These are phyloP conservation scores for Aphelenchoides avenae DNA, from an alignment of 1,140 invertebrate species.

Conservation along the genomic window DNA sequence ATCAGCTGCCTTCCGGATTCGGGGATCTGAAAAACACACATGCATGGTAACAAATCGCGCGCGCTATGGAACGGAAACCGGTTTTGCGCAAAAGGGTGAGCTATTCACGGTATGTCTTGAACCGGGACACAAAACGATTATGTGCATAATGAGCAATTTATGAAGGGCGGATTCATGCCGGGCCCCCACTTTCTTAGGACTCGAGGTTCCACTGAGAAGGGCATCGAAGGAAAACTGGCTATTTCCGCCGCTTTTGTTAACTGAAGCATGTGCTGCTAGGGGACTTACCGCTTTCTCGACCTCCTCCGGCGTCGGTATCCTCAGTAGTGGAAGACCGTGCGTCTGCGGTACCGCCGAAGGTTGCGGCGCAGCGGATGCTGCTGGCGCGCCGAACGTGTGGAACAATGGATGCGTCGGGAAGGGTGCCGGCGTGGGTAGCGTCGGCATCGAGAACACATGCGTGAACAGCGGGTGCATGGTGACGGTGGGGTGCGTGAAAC, in stretches of 20 bases:
- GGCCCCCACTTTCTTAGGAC: too few species aligned
- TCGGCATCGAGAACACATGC: not conserved
- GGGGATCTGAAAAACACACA: not conserved
- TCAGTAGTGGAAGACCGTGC: not conserved
- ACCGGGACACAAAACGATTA: too few species aligned
- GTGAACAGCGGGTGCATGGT: too few species aligned
- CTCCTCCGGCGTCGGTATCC: constrained; percentile 6
- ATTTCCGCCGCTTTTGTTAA: too few species aligned
- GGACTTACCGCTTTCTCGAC: constrained; percentile 2
- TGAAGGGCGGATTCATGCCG: too few species aligned
- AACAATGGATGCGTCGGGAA: not conserved
- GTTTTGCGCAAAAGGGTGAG: too few species aligned
- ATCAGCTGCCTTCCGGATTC: not conserved
- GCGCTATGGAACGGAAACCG: not conserved
- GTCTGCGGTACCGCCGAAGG: not conserved
- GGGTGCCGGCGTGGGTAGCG: not conserved
- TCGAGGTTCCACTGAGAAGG: too few species aligned
- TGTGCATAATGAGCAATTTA: too few species aligned
- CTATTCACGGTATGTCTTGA: too few species aligned
- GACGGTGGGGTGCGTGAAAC: too few species aligned
- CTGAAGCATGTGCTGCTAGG: too few species aligned
- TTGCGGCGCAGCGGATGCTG: not conserved
- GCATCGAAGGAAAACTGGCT: too few species aligned
- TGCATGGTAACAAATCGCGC: not conserved
- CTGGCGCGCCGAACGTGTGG: not conserved